Evolutionary conservation across 1,140 invertebrate genomes (phyloP).

Genomic region (Oppia nitens): DNA sequence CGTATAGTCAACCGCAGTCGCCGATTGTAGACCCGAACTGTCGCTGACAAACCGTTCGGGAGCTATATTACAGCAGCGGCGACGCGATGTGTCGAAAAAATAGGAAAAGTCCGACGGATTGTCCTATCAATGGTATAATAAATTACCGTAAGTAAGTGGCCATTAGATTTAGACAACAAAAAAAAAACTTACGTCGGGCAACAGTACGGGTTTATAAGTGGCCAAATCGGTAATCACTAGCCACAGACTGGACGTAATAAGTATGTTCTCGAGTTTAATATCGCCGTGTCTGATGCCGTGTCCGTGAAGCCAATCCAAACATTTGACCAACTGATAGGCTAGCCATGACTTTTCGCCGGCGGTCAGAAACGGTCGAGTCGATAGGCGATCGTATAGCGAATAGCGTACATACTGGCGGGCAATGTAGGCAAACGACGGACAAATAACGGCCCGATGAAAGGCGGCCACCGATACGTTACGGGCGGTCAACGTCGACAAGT

Average conservation of each 20-base stretch:
- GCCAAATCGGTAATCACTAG: conserved; percentile 92
- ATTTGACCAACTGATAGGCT: conserved; percentile 87
- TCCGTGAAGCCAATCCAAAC: conserved; percentile 38
- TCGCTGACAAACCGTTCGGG: conserved; percentile 55
- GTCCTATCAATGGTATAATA: conserved; percentile 36
- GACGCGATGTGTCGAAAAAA: conserved; percentile 93
- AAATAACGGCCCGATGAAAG: conserved; percentile 30
- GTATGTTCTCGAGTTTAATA: conserved; percentile 94
- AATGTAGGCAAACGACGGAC: conserved; percentile 79
- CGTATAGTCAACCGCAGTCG: no score
- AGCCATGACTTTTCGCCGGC: conserved; percentile 95
- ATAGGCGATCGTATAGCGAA: conserved; percentile 92
- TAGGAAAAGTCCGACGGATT: conserved; percentile 99
- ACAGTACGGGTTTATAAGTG: conserved; percentile 89
- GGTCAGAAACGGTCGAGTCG: conserved; percentile 86
- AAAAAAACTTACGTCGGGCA: conserved; percentile 68
- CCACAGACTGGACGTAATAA: conserved; percentile 96
- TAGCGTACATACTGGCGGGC: conserved; percentile 90
- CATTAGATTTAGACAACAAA: no score
- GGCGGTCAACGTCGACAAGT: conserved; percentile 10
- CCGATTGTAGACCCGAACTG: background rate
- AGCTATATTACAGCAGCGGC: conserved; percentile 85
- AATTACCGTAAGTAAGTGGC: background rate
- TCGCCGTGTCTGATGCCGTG: conserved; percentile 65
- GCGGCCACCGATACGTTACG: conserved; percentile 14